A percentile compares a stretch with the other conserved stretches of the same genome.
Evolutionary conservation across 2,797 vertebrate genomes (phyloP).

Genomic region (Lindbergichthys nudifrons): DNA sequence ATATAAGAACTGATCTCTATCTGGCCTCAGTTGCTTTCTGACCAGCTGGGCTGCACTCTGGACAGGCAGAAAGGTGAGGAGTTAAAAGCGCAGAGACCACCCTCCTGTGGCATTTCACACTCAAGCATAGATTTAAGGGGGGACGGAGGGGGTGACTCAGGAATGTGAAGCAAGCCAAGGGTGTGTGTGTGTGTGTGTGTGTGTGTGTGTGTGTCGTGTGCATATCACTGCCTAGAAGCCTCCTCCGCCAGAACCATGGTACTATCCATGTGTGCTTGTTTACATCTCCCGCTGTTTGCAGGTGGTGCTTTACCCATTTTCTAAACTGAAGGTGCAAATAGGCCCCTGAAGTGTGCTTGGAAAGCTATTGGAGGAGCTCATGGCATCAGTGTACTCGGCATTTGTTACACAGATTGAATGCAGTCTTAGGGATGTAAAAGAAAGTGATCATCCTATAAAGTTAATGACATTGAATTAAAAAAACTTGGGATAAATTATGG

Average conservation of each 20-base stretch:
- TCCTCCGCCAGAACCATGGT: constrained; percentile 33
- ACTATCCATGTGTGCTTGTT: constrained; percentile 64
- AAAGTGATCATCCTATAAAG: background rate
- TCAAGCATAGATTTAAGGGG: constrained; percentile 62
- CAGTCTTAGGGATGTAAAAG: background rate
- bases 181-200: constrained; percentile 69
- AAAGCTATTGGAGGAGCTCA: constrained; percentile 6
- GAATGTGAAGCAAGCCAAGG: constrained; percentile 72
- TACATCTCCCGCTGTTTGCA: constrained; percentile 59
- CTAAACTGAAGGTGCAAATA: constrained; percentile 43
- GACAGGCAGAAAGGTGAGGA: constrained; percentile 61
- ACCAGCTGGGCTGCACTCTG: constrained; percentile 60
- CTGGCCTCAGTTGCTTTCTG: constrained; percentile 63
- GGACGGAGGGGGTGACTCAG: constrained; percentile 58
- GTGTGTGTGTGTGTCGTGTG: constrained; percentile 66
- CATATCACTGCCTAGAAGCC: constrained; percentile 42
- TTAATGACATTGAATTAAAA: background rate
- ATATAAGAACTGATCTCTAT: constrained; percentile 78
- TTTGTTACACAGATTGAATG: background rate
- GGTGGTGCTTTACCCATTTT: constrained; percentile 41
- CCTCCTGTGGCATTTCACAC: constrained; percentile 81
- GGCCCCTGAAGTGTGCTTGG: constrained; percentile 11
- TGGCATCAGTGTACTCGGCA: background rate
- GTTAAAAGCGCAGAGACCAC: constrained; percentile 75
- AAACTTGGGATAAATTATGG: background rate